Evolutionary conservation across 2,113 vertebrate species (phyloP), one percentile per base, ranked within the genome.

Genomic region (Solenodon paradoxus): DNA sequence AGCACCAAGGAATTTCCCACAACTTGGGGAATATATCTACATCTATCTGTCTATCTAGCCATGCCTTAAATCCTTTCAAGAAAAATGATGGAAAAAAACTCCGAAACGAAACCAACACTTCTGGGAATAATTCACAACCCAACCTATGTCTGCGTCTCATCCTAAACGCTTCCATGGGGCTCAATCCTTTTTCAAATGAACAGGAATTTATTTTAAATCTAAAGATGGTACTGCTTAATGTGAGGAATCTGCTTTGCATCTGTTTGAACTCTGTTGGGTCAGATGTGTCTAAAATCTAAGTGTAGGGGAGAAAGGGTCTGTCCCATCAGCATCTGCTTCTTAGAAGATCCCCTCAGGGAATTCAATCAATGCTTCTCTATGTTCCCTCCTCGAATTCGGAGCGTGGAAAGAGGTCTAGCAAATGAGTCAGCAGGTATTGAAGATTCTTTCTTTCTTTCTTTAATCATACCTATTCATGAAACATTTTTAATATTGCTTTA

Each of bases 341-440:
- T 72, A 69, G 82, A 79, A n/a, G 22, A 42, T 59, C 12, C 53
- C 38, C 55, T 87, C 24, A 57, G 72, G 51, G 80, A 92, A 82
- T 89, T 94, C 35, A 68, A 7, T 77, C 84, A 64, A 45, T 93
- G 55, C 92, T 86, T 90, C 86, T 89, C 42, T 93, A 57, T 78
- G 66, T 78, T 86, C 81, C 20, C n/a, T 81, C n/a, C n/a, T 79
- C 16, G 94, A 66, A n/a, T 78, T 94, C 40, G 30, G 74, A 85
- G 79, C 19, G 61, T 71, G 35, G 38, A 69, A 24, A 35, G 28
- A 75, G 77, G 59, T 42, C 45, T 40, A 80, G 45, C 5, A 80
- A 84, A 64, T 90, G 83, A 74, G 15, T 64, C 80, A 75, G 28
- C 59, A 91, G 83, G 72, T 91, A 57, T 24, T 80, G 35, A 78